These are phyloP conservation scores for Athalia circularis DNA, from an alignment of 2,888 invertebrate species.

Conservation along the genomic window DNA sequence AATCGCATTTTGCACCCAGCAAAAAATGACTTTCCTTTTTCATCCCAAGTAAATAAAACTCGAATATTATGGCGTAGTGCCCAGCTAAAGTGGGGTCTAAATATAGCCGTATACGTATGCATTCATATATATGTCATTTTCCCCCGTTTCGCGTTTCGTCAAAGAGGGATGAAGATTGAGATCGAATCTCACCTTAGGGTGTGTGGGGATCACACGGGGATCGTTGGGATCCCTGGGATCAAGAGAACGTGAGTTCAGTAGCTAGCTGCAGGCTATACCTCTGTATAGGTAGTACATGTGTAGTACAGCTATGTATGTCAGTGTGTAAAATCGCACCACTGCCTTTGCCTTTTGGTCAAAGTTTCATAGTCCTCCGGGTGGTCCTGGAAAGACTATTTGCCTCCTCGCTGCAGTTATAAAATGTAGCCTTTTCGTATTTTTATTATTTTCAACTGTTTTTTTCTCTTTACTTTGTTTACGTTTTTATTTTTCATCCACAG, in stretches of 20 bases:
- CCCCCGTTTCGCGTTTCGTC: neutral
- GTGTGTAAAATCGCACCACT: constrained; percentile 24
- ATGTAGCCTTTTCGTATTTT: neutral
- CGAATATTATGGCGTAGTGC: too few relatives aligned
- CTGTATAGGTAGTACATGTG: too few relatives aligned
- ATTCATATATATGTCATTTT: neutral
- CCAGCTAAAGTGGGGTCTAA: too few relatives aligned
- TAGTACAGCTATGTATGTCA: too few relatives aligned
- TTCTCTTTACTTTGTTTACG: too few relatives aligned
- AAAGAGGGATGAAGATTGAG: constrained; percentile 21
- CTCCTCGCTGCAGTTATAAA: neutral
- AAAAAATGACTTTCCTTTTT: too few relatives aligned
- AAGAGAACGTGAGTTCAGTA: constrained; percentile 18
- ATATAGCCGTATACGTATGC: neutral
- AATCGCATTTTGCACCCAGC: too few relatives aligned
- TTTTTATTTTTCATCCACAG: too few relatives aligned
- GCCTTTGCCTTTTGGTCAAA: constrained; percentile 20
- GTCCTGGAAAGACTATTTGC: constrained; percentile 3
- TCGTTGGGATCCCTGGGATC: constrained; percentile 29
- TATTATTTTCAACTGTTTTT: neutral
- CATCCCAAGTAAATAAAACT: too few relatives aligned
- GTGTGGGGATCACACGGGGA: constrained; percentile 28
- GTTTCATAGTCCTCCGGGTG: constrained; percentile 20
- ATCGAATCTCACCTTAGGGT: constrained; percentile 34
- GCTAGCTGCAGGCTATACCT: constrained; percentile 11